phyloP scores from a whole-genome alignment of 2,113 vertebrate species.

The Stegostoma tigrinum region DNA sequence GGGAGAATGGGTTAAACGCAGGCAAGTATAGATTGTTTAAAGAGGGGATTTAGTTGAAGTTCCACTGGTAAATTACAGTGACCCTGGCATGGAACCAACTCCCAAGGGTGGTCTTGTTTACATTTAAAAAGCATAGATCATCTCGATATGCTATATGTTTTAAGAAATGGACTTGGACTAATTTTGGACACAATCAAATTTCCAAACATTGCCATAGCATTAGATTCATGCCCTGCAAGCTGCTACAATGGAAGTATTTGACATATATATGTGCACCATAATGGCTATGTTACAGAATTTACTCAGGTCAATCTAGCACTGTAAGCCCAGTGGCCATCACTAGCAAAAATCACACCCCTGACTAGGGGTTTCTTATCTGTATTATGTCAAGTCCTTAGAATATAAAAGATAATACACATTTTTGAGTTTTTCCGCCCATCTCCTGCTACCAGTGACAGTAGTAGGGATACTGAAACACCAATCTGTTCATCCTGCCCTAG shows the following conservation, averaged over 20 bases:
- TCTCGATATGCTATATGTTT: not conserved
- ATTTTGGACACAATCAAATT: not conserved
- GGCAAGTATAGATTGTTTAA: not conserved
- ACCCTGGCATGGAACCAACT: not conserved
- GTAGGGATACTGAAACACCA: not conserved
- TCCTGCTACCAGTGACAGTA: not conserved
- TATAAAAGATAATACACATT: not conserved
- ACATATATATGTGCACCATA: not conserved
- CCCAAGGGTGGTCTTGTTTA: slow-evolving; percentile 7
- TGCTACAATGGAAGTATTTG: not conserved
- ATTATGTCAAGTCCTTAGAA: not conserved
- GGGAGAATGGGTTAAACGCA: not conserved
- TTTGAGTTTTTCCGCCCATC: not conserved
- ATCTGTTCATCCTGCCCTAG: not conserved
- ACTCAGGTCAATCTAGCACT: not conserved
- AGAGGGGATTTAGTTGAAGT: slow-evolving; percentile 15
- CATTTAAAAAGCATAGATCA: slow-evolving; percentile 2
- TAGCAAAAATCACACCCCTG: not conserved
- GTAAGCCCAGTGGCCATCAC: not conserved
- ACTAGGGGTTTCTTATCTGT: not conserved
- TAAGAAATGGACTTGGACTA: not conserved
- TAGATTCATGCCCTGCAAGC: not conserved
- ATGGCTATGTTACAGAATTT: not conserved
- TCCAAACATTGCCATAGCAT: not conserved
- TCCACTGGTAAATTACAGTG: not conserved